phyloP scores from a whole-genome alignment of 2,888 invertebrate genomes.

The Ganaspis brasiliensis region DNA sequence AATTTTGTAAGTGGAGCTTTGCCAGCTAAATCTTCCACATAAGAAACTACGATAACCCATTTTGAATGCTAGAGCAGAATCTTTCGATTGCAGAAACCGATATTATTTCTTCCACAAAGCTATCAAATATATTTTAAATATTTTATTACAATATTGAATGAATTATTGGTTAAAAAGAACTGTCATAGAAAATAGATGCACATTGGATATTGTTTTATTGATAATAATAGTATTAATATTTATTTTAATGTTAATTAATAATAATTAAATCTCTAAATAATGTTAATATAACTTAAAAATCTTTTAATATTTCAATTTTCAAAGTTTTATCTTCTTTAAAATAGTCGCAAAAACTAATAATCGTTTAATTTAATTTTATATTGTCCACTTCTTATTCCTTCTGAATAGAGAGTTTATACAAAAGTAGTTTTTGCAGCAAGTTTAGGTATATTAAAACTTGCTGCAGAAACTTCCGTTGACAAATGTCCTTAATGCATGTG shows the following conservation, averaged over 20 bases:
- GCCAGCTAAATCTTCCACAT: conserved; percentile 22
- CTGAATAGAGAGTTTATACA: not conserved
- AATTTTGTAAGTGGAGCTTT: conserved; percentile 43
- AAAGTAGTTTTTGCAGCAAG: not conserved
- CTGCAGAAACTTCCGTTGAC: conserved; percentile 25
- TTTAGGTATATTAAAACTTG: conserved; percentile 40
- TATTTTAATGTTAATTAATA: not conserved
- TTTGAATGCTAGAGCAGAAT: conserved; percentile 23
- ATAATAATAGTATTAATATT: not conserved
- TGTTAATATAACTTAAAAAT: too few relatives aligned
- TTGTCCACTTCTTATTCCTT: conserved; percentile 13
- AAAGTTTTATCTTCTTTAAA: too few relatives aligned
- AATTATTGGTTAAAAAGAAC: not conserved
- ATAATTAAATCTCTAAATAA: not conserved
- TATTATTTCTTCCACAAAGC: not conserved
- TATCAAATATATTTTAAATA: not conserved
- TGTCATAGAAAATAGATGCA: too few relatives aligned
- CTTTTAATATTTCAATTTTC: too few relatives aligned
- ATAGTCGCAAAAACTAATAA: conserved; percentile 5
- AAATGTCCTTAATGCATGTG: conserved; percentile 31
- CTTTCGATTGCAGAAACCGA: conserved; percentile 7
- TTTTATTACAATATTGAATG: too few relatives aligned
- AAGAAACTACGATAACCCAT: conserved; percentile 28
- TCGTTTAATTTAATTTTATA: conserved; percentile 13
- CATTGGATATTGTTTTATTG: too few relatives aligned